phyloP scores from a whole-genome alignment of 2,888 invertebrate genomes.

The Lasioglossum morio region DNA sequence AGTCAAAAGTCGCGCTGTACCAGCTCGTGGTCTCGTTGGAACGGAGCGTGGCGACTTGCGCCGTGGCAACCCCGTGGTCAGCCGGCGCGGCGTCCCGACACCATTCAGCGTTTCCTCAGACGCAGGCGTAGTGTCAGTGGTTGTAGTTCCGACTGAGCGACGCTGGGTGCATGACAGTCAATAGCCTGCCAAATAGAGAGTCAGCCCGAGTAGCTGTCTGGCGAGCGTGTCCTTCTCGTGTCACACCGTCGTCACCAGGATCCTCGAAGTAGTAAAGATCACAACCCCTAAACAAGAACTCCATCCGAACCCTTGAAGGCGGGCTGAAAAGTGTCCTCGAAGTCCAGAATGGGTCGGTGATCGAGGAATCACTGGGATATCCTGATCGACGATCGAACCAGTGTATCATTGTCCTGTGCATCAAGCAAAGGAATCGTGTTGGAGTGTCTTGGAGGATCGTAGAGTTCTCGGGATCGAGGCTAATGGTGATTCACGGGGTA shows the following conservation, averaged over 20 bases:
- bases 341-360: neutral
- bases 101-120: conserved; percentile 45
- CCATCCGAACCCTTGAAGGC: conserved; percentile 20
- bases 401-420: neutral
- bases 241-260: conserved; percentile 36
- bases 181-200: conserved; percentile 74
- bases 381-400: conserved; percentile 63
- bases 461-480: neutral
- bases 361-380: conserved; percentile 33
- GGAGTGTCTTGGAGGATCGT: neutral
- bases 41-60: conserved; percentile 46
- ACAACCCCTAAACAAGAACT: neutral
- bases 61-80: conserved; percentile 34
- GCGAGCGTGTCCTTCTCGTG: conserved; percentile 63
- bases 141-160: conserved; percentile 68
- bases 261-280: neutral
- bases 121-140: conserved; percentile 71
- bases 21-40: conserved; percentile 15
- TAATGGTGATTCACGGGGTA: neutral
- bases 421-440: too few species aligned
- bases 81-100: conserved; percentile 53
- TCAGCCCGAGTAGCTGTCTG: conserved; percentile 66
- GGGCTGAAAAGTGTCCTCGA: neutral
- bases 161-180: conserved; percentile 81
- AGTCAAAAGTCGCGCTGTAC: conserved; percentile 34